Base-by-base conservation (phyloP, 2,797 vertebrate species). In the Cercopithecus mitis region DNA sequence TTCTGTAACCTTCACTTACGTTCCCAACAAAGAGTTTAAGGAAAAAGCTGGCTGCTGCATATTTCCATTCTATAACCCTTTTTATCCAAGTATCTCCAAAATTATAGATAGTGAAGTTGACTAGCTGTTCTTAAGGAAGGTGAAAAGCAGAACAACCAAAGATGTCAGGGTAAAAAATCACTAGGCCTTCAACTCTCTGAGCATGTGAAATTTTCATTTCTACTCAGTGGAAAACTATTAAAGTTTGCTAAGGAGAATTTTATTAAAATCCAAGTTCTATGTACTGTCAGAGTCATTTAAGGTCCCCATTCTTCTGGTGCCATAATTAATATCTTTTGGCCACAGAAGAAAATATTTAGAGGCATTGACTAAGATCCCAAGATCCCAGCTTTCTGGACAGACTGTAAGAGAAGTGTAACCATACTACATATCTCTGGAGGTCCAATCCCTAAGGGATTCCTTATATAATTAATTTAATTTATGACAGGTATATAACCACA, bases 201-300 rank as follows among this genome's bases (percentile, higher is more conserved):
- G 24, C 7, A 79, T 52, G 19, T 64, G 92, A 92, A 87, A 85
- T 10, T 75, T 77, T 70, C 64, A 92, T 77, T 88, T 94, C n/a
- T 72, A 41, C 47, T 84, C 27, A 81, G 30, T 90, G n/a, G 47
- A 52, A 92, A 91, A 77, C 15, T 41, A n/a, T 55, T 33, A 39
- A 92, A 64, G 47, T 93, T 67, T 95, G 77, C 43, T 73, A 81
- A 94, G 57, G 5, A 67, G 79, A 96, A 88, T 72, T 86, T 93
- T 33, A 93, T 57, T 83, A 91, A 94, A 79, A 88, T 86, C 36
- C 2, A 12, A 83, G 52, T 79, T 77, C 47, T 84, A n/a, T 47
- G 19, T 2, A 41, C 27, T 25, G 61, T 57, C 61, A 72, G 47
- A 43, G 4, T 84, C 47, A 84, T 39, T 36, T 77, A 72, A 88